phyloP scores from a whole-genome alignment of 2,888 invertebrate genomes.

The Anodontia alba region DNA sequence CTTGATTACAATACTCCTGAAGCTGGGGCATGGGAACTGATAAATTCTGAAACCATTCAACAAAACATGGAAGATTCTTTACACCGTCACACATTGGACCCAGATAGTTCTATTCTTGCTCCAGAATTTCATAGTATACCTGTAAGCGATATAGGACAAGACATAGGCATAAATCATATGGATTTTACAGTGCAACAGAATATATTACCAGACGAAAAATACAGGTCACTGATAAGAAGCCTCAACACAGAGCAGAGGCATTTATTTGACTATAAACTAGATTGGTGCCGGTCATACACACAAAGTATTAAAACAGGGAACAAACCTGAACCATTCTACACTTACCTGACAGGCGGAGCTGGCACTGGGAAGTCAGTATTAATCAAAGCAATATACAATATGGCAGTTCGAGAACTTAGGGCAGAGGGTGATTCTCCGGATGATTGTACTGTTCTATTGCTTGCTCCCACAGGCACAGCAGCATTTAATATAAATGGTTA shows the following conservation, averaged over 20 bases:
- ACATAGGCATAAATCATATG: too few species aligned
- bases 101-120: constrained; percentile 17
- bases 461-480: too few species aligned
- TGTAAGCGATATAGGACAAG: neutral
- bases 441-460: too few species aligned
- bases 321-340: neutral
- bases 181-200: neutral
- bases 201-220: neutral
- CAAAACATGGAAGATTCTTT: constrained; percentile 5
- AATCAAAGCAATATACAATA: too few species aligned
- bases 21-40: constrained; percentile 13
- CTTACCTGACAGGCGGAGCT: too few species aligned
- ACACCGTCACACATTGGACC: neutral
- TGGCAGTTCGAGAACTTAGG: too few species aligned
- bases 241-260: constrained; percentile 24
- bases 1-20: constrained; percentile 20
- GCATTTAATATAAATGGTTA: too few species aligned
- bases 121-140: constrained; percentile 18
- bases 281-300: too few species aligned
- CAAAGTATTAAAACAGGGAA: neutral
- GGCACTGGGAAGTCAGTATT: too few species aligned
- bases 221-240: constrained; percentile 6
- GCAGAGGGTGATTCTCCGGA: too few species aligned
- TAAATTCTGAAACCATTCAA: constrained; percentile 28
- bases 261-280: constrained; percentile 1